Evolutionary conservation across 2,888 invertebrate species (phyloP), one percentile per base, ranked within the genome.

Genomic region (Leptopilina drosophilae): DNA sequence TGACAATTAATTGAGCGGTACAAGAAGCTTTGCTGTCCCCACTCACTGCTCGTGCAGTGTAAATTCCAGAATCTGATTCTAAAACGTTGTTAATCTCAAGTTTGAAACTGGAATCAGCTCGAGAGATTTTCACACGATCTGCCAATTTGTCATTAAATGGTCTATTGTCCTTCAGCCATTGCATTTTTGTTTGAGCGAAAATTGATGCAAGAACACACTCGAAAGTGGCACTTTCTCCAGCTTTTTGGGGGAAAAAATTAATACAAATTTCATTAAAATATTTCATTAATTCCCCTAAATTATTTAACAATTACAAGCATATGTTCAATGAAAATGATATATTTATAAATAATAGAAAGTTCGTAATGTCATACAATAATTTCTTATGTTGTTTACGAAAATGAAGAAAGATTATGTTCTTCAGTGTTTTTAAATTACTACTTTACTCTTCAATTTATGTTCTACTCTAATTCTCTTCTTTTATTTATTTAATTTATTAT

Each of bases 161-260:
- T 91, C 95, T 95, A 92, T 98, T 98, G 92, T 98, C 96, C 92
- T 97, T 97, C 84, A 98, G 91, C 98, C 98, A 98, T 14, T 94
- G 95, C 82, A 98, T 95, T 59, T 93, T 93, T 2, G 92, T 91
- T 1, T 90, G 87, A 59, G 94, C 93, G 14, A 94, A 94, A 75
- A 93, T 92, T 26, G 94, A 93, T 82, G 94, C 94, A 82, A 97
- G 93, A 84, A 95, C 93, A 90, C 97, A 96, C 92, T 97, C 96
- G 92, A 98, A 97, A 82, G 93, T 92, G 64, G 97, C 97, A 88
- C 94, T 95, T 89, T 97, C 96, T 76, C 97, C 97, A 90, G 97
- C 97, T 97, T 93, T 59, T 76, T 1, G 20, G 80, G 9, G 9
- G 2, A 12, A 49, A 49, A 49, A 49, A 49, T 12, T 11, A 9